Percentiles rank a stretch among this genome's conserved stretches.
These are phyloP conservation scores for Patella ulyssiponensis DNA, from an alignment of 2,888 invertebrate species.

Conservation along the genomic window DNA sequence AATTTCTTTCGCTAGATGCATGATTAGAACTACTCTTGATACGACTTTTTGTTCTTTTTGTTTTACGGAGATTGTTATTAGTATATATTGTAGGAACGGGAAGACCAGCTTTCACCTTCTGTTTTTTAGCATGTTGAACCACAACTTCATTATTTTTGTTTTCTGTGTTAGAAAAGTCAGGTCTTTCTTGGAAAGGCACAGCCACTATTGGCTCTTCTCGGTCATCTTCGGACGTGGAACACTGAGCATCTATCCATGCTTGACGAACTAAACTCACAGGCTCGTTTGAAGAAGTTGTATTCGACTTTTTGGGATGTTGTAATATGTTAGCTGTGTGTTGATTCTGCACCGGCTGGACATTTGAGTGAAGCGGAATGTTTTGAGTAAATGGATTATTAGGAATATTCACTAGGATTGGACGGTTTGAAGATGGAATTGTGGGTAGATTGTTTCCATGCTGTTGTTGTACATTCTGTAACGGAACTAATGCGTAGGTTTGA, in stretches of 20 bases:
- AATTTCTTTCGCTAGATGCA: conserved; percentile 40
- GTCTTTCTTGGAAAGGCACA: conserved; percentile 25
- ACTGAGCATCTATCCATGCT: conserved; percentile 48
- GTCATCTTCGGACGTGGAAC: conserved; percentile 28
- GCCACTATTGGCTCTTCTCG: conserved; percentile 39
- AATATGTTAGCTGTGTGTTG: background rate
- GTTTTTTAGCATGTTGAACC: conserved; percentile 23
- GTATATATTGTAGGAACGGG: conserved; percentile 53
- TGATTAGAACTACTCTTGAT: conserved; percentile 14
- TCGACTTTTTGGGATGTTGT: background rate
- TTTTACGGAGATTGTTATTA: conserved; percentile 14
- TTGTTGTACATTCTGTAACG: conserved; percentile 44
- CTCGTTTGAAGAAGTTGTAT: background rate
- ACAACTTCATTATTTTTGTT: background rate
- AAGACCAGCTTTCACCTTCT: conserved; percentile 41
- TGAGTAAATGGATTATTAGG: conserved; percentile 8
- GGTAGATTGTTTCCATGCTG: conserved; percentile 21
- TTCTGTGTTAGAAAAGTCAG: background rate
- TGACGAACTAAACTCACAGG: conserved; percentile 26
- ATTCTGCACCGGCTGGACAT: background rate
- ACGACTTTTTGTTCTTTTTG: conserved; percentile 21
- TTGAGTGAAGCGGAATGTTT: background rate
- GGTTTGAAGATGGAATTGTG: background rate
- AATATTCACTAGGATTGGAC: conserved; percentile 12
- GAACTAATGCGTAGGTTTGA: conserved; percentile 55